A percentile compares a stretch with the other conserved stretches of the same genome.
These are phyloP conservation scores for Sycophila sp. DNA, from an alignment of 1,140 invertebrate genomes.

Conservation along the genomic window DNA sequence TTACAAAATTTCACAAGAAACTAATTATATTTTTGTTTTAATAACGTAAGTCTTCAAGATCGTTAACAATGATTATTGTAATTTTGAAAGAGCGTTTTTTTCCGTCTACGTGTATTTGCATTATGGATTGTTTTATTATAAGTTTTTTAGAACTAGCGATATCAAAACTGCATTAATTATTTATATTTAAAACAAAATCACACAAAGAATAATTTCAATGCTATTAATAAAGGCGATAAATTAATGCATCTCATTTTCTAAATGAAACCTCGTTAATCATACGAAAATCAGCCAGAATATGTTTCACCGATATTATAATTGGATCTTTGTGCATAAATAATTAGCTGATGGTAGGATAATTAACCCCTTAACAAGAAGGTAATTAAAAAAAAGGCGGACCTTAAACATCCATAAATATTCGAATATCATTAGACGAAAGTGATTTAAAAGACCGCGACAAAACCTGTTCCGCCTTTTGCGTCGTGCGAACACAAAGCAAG, in stretches of 20 bases:
- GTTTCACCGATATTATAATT: background rate
- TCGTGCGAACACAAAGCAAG: background rate
- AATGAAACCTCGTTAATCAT: background rate
- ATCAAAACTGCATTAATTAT: no score
- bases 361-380: slow-evolving; percentile 1
- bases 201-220: no score
- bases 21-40: no score
- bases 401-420: background rate
- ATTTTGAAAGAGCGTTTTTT: no score
- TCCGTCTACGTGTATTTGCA: no score
- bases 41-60: no score
- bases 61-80: no score
- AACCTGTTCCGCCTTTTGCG: background rate
- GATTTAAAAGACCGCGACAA: background rate
- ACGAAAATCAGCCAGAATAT: background rate
- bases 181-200: no score
- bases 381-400: slow-evolving; percentile 13
- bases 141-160: no score
- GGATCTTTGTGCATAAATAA: background rate
- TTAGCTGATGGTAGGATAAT: no score
- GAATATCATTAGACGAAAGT: background rate
- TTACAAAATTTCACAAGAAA: no score
- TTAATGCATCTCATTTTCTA: background rate
- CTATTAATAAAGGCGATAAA: background rate
- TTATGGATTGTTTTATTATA: no score